These are phyloP conservation scores for Ptychodera flava DNA, from an alignment of 35 echinoderm and acorn worm species.

Conservation along the genomic window DNA sequence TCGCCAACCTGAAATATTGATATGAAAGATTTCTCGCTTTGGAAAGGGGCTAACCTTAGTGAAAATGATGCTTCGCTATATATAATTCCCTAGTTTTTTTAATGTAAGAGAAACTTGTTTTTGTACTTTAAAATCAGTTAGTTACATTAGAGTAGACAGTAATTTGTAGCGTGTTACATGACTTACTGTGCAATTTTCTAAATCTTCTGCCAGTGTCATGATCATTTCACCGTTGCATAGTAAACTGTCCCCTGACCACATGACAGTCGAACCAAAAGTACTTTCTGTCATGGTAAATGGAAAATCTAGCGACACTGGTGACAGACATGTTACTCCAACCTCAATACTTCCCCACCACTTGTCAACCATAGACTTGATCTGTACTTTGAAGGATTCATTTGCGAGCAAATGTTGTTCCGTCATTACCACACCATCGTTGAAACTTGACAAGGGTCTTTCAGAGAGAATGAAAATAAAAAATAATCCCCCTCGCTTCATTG, in stretches of 20 bases:
- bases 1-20: background rate
- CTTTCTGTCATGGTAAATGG: slow-evolving; percentile 75
- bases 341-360: slow-evolving; percentile 90
- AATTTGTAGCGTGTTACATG: background rate
- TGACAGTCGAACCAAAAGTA: background rate
- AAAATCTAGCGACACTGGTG: slow-evolving; percentile 71
- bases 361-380: slow-evolving; percentile 88
- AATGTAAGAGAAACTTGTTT: background rate
- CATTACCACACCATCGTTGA: background rate
- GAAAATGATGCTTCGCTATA: background rate
- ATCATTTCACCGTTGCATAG: background rate
- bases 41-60: background rate
- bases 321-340: slow-evolving; percentile 63
- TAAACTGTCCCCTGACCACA: background rate
- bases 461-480: no score
- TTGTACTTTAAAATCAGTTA: background rate
- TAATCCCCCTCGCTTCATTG: no score
- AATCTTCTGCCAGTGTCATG: background rate
- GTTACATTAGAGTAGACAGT: background rate
- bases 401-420: background rate
- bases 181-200: background rate
- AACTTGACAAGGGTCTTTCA: no score
- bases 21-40: background rate
- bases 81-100: background rate
- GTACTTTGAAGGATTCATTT: slow-evolving; percentile 66